Evolutionary conservation across 2,797 vertebrate species (phyloP), one percentile per base, ranked within the genome.

Genomic region (Gymnodraco acuticeps): DNA sequence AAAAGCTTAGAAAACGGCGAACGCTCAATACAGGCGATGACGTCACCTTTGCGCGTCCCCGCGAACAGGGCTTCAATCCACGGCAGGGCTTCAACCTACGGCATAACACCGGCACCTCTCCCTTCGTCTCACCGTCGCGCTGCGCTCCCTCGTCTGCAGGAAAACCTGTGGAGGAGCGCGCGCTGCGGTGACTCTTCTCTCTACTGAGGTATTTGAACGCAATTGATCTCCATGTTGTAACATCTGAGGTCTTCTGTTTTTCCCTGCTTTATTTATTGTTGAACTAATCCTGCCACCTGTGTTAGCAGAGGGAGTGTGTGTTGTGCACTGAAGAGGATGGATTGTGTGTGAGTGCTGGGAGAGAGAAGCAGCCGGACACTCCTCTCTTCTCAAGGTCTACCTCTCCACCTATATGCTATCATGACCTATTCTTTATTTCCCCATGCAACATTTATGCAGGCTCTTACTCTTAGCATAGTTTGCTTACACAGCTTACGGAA

Each of bases 371-470:
- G 85, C 87, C 73, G 90, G 90, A 88, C 42, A 77, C 64, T 77
- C 62, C 72, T 87, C 80, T 86, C 76, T 85, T 87, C 88, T 84
- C 87, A 84, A 87, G 87, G 86, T 90, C 83, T 89, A 78, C 87
- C 87, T 81, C 69, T 90, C 77, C 80, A 87, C 67, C 53, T 78
- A 78, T 75, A 79, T 69, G 23, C 80, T 67, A 53, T 46, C 42
- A 0, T 83, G 73, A 93, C 93, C 91, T 86, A 92, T 94, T 92
- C 94, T 94, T 94, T 88, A 94, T 91, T 81, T 81, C 16, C 56
- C 78, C 56, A 51, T 23, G 48, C 78, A 85, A 82, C 79, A 85
- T 86, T 83, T 87, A 87, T 87, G 88, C 87, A 87, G 92, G 86
- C 86, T 87, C 88, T 92, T 90, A 70, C 80, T 88, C 71, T 82